A percentile compares a stretch with the other conserved stretches of the same genome.
phyloP scores from a whole-genome alignment of 2,888 invertebrate species.

The Pteria penguin region DNA sequence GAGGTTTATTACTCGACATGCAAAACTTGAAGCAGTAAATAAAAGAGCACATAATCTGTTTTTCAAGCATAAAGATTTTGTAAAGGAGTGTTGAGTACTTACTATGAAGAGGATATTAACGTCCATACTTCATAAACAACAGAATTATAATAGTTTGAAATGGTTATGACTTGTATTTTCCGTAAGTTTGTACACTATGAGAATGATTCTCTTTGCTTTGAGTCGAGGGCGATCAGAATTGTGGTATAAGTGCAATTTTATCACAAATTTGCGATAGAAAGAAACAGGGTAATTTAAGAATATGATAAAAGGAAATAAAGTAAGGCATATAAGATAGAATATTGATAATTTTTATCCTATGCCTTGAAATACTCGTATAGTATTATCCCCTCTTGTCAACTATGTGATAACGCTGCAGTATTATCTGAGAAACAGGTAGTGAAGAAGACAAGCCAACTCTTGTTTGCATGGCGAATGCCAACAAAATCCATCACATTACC shows the following conservation, averaged over 20 bases:
- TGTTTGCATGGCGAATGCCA: not conserved
- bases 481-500: not conserved
- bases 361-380: slow-evolving; percentile 10
- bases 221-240: not conserved
- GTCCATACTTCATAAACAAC: too few species aligned
- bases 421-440: slow-evolving; percentile 11
- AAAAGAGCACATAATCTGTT: too few species aligned
- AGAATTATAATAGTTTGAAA: too few species aligned
- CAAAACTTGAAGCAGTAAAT: too few species aligned
- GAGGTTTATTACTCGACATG: too few species aligned
- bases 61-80: too few species aligned
- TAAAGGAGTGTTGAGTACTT: too few species aligned
- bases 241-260: slow-evolving; percentile 8
- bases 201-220: too few species aligned
- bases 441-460: not conserved
- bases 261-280: slow-evolving; percentile 21
- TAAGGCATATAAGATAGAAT: slow-evolving; percentile 31
- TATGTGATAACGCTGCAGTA: slow-evolving; percentile 20
- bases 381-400: slow-evolving; percentile 30
- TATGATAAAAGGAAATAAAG: slow-evolving; percentile 30
- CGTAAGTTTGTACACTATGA: too few species aligned
- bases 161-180: too few species aligned
- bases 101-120: too few species aligned
- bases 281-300: slow-evolving; percentile 29
- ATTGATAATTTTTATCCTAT: slow-evolving; percentile 33